Conservation (phyloP, 2,888 invertebrate genomes). For the Masnerella sp. region DNA sequence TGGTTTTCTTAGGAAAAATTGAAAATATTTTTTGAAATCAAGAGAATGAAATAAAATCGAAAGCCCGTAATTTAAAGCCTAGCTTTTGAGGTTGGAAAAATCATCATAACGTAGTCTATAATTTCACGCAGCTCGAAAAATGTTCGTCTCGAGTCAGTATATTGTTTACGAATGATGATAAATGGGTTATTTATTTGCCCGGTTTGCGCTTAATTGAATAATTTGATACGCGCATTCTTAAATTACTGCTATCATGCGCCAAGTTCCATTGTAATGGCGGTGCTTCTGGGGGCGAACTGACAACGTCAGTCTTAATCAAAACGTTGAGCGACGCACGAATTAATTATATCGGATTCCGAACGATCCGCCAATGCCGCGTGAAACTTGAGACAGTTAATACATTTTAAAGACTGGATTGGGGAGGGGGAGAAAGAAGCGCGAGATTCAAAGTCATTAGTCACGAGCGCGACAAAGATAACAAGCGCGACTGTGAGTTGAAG, state of each 20-base stretch:
- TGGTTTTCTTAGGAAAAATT: too few species aligned
- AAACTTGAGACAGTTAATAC: constrained; percentile 48
- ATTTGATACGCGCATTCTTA: constrained; percentile 38
- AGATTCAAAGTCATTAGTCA: constrained; percentile 39
- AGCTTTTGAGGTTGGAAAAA: too few species aligned
- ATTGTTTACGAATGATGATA: constrained; percentile 11
- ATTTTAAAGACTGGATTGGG: constrained; percentile 33
- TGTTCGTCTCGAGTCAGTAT: neutral
- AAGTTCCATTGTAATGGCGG: constrained; percentile 9
- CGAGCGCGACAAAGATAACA: constrained; percentile 36
- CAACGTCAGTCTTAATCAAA: constrained; percentile 45
- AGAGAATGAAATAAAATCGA: too few species aligned
- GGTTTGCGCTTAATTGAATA: constrained; percentile 30
- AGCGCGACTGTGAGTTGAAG: too few species aligned
- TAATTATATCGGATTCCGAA: constrained; percentile 39
- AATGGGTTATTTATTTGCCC: constrained; percentile 25
- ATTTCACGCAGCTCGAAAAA: constrained; percentile 3
- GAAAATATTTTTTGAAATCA: too few species aligned
- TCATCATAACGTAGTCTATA: too few species aligned
- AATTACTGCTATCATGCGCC: constrained; percentile 30
- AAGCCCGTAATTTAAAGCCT: too few species aligned
- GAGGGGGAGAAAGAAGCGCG: neutral
- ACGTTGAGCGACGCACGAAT: constrained; percentile 31
- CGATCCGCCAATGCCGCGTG: constrained; percentile 14
- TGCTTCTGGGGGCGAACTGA: constrained; percentile 28